Percentiles rank a stretch among this genome's conserved stretches.
Evolutionary conservation across 2,888 invertebrate species (phyloP).

Genomic region (Hyles lineata): DNA sequence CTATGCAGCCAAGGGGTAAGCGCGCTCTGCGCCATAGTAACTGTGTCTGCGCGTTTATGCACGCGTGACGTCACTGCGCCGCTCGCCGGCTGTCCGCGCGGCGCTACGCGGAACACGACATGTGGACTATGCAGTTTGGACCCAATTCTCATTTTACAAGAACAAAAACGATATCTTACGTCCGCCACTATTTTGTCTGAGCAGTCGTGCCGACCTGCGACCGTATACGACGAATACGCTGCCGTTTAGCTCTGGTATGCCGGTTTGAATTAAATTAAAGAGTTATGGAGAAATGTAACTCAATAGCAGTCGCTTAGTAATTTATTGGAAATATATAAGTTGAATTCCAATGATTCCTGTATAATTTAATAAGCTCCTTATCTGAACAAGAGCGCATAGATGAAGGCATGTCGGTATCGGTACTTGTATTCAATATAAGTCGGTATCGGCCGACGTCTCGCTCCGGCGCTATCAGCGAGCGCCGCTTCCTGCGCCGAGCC

Average conservation of each 20-base stretch:
- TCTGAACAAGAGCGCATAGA: background rate
- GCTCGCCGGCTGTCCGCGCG: background rate
- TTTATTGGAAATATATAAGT: background rate
- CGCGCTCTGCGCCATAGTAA: no score
- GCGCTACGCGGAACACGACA: background rate
- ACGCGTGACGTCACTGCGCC: background rate
- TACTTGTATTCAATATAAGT: no score
- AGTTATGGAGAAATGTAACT: background rate
- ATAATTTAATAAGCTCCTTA: background rate
- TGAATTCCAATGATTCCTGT: background rate
- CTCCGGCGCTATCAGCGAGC: no score
- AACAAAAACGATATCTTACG: slow-evolving; percentile 9
- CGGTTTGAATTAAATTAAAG: background rate
- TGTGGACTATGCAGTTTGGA: background rate
- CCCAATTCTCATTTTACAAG: slow-evolving; percentile 4
- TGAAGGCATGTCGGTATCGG: background rate
- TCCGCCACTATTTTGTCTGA: background rate
- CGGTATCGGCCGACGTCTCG: no score
- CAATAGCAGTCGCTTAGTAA: background rate
- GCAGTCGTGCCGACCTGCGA: background rate
- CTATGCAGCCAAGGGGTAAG: background rate
- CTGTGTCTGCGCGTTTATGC: background rate
- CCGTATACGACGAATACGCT: background rate
- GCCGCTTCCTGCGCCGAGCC: no score
- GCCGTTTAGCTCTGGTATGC: background rate